Evolutionary conservation across 2,113 vertebrate species (phyloP).

Genomic region (Solenodon paradoxus): DNA sequence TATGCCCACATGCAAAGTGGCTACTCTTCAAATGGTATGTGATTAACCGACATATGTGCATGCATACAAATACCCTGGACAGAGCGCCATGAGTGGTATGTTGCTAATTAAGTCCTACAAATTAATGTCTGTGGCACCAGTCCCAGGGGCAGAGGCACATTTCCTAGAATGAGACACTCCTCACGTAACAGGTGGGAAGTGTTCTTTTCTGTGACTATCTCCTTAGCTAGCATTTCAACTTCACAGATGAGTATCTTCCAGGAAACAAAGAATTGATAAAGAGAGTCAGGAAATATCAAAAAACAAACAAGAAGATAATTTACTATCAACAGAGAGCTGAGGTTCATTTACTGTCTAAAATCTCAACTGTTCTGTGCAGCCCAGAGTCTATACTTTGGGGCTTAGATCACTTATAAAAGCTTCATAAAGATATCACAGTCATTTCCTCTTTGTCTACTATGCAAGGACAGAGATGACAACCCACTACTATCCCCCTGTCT

Average conservation of each 20-base stretch:
- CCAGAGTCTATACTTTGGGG: neutral
- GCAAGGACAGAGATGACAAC: neutral
- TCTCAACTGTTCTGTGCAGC: neutral
- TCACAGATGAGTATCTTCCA: neutral
- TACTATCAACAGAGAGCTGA: neutral
- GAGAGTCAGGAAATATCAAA: neutral
- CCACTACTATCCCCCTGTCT: rapidly evolving
- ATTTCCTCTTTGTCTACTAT: neutral
- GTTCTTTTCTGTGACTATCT: neutral
- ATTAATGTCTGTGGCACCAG: no score
- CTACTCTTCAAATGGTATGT: neutral
- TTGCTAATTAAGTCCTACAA: neutral
- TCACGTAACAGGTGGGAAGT: neutral
- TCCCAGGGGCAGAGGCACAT: neutral
- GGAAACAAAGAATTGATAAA: neutral
- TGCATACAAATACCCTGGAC: neutral
- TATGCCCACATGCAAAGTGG: neutral
- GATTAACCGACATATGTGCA: neutral
- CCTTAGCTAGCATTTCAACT: neutral
- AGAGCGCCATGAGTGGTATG: neutral
- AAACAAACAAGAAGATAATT: neutral
- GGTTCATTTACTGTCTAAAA: neutral
- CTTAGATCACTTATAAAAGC: neutral
- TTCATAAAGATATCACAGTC: neutral
- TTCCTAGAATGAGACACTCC: neutral